Percentiles rank a stretch among this genome's conserved stretches.
Conservation (phyloP, 2,797 vertebrate species). For the Crocodylus rhombifer region DNA sequence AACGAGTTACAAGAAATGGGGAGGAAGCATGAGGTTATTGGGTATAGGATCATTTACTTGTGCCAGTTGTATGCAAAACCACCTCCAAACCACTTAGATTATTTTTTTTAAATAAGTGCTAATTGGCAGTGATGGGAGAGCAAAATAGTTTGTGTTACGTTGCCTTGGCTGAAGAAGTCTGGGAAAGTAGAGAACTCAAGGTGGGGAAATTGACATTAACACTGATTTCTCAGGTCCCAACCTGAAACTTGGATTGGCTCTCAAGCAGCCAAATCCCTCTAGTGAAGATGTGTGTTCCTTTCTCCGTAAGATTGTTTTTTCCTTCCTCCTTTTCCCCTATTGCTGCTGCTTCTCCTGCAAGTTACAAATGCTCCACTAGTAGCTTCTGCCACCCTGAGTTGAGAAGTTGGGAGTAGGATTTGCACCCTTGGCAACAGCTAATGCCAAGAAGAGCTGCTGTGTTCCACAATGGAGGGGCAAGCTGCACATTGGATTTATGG, state of each 20-base stretch:
- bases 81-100: background rate
- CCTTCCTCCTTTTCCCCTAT: background rate
- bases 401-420: background rate
- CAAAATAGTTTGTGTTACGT: background rate
- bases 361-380: background rate
- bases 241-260: background rate
- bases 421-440: constrained; percentile 8
- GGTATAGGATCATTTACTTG: background rate
- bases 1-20: background rate
- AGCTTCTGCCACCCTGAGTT: background rate
- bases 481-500: background rate
- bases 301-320: background rate
- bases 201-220: background rate
- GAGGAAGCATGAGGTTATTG: background rate
- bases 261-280: background rate
- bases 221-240: background rate
- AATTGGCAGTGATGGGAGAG: background rate
- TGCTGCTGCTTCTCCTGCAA: background rate
- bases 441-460: background rate
- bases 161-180: background rate
- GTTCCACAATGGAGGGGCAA: background rate
- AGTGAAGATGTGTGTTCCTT: background rate
- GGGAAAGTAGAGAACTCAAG: background rate
- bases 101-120: background rate
- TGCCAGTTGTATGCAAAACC: background rate